These are phyloP conservation scores for Rostratula benghalensis DNA, from an alignment of 2,113 vertebrate genomes.

Conservation along the genomic window DNA sequence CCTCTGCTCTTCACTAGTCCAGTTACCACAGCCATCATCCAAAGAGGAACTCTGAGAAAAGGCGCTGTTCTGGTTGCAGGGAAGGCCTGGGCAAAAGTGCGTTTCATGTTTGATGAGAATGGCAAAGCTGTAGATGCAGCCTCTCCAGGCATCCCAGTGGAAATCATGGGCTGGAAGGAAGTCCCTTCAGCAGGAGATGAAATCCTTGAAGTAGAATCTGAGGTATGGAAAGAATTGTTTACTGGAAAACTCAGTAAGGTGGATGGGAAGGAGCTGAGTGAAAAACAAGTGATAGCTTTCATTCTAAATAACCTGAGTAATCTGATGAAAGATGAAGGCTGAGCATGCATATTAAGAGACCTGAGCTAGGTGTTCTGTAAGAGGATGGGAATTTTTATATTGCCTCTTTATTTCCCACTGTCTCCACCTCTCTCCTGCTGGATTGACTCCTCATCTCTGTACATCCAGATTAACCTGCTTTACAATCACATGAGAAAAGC, in stretches of 20 bases:
- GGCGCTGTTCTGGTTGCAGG: conserved; percentile 90
- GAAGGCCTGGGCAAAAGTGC: conserved; percentile 91
- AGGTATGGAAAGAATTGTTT: conserved; percentile 76
- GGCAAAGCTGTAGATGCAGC: conserved; percentile 74
- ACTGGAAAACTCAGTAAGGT: background rate
- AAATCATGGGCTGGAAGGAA: conserved; percentile 94
- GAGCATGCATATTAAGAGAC: background rate
- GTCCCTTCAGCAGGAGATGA: conserved; percentile 89
- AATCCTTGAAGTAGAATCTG: conserved; percentile 93
- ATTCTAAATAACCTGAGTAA: background rate
- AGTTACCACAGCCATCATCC: conserved; percentile 88
- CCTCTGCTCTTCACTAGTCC: conserved; percentile 65
- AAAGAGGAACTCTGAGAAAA: conserved; percentile 86
- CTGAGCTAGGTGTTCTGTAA: background rate
- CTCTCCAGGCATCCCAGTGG: conserved; percentile 82
- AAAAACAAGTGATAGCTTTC: background rate
- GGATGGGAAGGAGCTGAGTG: background rate
- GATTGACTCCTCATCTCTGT: background rate
- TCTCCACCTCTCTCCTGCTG: background rate
- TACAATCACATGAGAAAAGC: background rate
- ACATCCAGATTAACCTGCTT: background rate
- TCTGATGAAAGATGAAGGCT: background rate
- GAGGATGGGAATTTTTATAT: background rate
- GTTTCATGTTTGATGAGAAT: conserved; percentile 90
- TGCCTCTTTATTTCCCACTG: background rate